A percentile compares a stretch with the other conserved stretches of the same genome.
Conservation (phyloP, 2,888 invertebrate genomes). For the Brachyopa scutellaris region DNA sequence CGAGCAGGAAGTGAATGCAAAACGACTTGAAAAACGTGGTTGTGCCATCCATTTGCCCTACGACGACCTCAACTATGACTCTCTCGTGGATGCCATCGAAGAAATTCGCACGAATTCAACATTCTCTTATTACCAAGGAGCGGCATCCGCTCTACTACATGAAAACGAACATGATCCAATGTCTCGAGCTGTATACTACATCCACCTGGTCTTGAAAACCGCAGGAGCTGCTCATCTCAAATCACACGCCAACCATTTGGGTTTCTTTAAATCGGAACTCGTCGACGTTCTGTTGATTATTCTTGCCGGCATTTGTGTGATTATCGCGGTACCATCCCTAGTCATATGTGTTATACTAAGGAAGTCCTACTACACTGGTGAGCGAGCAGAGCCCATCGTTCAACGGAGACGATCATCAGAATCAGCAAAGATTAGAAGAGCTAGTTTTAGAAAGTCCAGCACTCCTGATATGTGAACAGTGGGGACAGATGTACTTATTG, state of each 20-base stretch:
- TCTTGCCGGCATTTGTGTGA: slow-evolving; percentile 76
- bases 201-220: slow-evolving; percentile 79
- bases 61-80: slow-evolving; percentile 80
- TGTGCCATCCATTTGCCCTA: slow-evolving; percentile 80
- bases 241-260: slow-evolving; percentile 78
- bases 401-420: slow-evolving; percentile 39
- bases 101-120: slow-evolving; percentile 79
- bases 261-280: slow-evolving; percentile 78
- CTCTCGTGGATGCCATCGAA: slow-evolving; percentile 79
- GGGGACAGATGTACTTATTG: slow-evolving; percentile 54
- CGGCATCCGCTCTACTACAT: slow-evolving; percentile 73
- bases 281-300: slow-evolving; percentile 80
- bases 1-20: slow-evolving; percentile 83
- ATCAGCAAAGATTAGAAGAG: slow-evolving; percentile 22
- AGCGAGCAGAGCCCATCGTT: slow-evolving; percentile 8
- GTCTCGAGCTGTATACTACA: slow-evolving; percentile 77
- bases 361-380: slow-evolving; percentile 76
- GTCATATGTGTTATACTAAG: slow-evolving; percentile 79
- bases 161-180: slow-evolving; percentile 75
- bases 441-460: slow-evolving; percentile 41
- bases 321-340: slow-evolving; percentile 80
- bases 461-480: slow-evolving; percentile 45
- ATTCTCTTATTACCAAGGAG: slow-evolving; percentile 74
- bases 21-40: slow-evolving; percentile 81
- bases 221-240: slow-evolving; percentile 79